phyloP scores from a whole-genome alignment of 2,797 vertebrate species.

The Morelia viridis region DNA sequence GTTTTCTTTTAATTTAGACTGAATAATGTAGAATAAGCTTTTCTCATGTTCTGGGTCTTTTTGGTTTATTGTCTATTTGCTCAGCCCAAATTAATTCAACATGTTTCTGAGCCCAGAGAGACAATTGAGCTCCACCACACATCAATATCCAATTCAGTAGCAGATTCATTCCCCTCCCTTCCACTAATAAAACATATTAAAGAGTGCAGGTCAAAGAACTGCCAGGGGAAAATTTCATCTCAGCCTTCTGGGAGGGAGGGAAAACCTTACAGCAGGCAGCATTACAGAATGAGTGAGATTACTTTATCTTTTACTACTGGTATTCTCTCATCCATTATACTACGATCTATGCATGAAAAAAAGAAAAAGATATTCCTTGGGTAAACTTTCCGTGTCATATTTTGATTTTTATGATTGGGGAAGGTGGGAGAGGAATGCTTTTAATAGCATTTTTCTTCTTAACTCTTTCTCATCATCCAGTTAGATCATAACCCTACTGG shows the following conservation, averaged over 20 bases:
- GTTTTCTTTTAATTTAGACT: slow-evolving; percentile 47
- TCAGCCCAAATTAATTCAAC: slow-evolving; percentile 51
- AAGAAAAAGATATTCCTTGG: slow-evolving; percentile 11
- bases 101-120: slow-evolving; percentile 43
- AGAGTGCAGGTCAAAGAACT: slow-evolving; percentile 34
- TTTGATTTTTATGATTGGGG: slow-evolving; percentile 34
- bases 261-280: slow-evolving; percentile 30
- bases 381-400: slow-evolving; percentile 27
- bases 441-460: not conserved
- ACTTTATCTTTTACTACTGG: slow-evolving; percentile 40
- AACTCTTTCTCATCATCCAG: slow-evolving; percentile 13
- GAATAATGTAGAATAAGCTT: slow-evolving; percentile 51
- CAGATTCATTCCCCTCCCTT: slow-evolving; percentile 46
- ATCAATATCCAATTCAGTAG: slow-evolving; percentile 53
- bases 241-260: slow-evolving; percentile 31
- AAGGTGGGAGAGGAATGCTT: not conserved
- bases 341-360: not conserved
- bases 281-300: slow-evolving; percentile 40
- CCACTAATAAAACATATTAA: slow-evolving; percentile 40
- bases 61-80: slow-evolving; percentile 51
- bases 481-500: not conserved
- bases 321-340: slow-evolving; percentile 29
- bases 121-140: slow-evolving; percentile 47
- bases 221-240: not conserved
- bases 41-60: slow-evolving; percentile 37